These are phyloP conservation scores for Cyanocitta stelleri DNA, from an alignment of 2,113 vertebrate species.

Conservation along the genomic window DNA sequence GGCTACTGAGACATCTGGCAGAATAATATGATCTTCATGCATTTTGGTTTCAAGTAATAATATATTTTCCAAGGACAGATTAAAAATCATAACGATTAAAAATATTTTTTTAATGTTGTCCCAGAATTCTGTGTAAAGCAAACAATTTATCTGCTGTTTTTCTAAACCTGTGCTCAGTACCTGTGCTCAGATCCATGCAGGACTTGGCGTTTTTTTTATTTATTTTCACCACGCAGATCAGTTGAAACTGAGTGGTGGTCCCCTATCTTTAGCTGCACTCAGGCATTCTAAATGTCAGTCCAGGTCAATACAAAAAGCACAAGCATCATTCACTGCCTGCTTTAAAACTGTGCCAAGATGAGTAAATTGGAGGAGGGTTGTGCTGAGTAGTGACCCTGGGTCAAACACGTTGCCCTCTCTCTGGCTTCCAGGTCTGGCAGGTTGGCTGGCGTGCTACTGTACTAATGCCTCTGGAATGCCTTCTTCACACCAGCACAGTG, in stretches of 20 bases:
- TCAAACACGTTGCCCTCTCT: neutral
- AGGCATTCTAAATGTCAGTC: neutral
- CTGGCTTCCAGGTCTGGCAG: neutral
- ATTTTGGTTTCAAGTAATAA: neutral
- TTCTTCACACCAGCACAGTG: neutral
- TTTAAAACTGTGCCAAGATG: neutral
- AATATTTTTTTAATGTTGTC: neutral
- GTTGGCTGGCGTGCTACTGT: neutral
- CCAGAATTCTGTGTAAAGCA: neutral
- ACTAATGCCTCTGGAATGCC: neutral
- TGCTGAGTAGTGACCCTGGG: neutral
- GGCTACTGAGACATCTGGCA: neutral
- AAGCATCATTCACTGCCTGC: neutral
- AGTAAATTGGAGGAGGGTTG: neutral
- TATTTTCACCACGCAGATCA: neutral
- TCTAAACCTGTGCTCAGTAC: neutral
- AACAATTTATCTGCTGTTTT: neutral
- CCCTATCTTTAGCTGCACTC: neutral
- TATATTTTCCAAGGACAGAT: neutral
- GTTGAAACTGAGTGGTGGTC: neutral
- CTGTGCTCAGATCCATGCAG: neutral
- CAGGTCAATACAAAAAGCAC: neutral
- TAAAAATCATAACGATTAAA: neutral
- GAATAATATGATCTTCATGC: neutral
- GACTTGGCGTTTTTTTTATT: neutral